These are phyloP conservation scores for Elaeidobius kamerunicus DNA, from an alignment of 2,888 invertebrate species.

Conservation along the genomic window DNA sequence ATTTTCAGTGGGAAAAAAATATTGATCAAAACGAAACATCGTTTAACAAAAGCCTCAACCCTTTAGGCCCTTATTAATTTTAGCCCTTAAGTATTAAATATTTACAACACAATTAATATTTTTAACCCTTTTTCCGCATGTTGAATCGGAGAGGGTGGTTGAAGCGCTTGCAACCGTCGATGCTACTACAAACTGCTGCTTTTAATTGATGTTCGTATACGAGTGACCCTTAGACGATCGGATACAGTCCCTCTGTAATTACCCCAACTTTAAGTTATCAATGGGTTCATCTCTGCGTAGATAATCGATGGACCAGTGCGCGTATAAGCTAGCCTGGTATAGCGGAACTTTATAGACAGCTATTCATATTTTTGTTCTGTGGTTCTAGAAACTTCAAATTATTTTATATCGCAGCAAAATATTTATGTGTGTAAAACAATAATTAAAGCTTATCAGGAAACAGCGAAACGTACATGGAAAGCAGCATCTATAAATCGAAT, in stretches of 20 bases:
- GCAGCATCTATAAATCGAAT: background rate
- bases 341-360: too few species aligned
- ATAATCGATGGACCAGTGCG: conserved; percentile 7
- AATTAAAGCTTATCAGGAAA: too few species aligned
- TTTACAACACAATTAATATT: background rate
- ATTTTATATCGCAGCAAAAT: too few species aligned
- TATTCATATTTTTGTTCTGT: too few species aligned
- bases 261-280: conserved; percentile 17
- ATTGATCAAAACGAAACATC: too few species aligned
- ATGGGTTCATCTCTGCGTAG: conserved; percentile 14
- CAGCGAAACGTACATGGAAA: background rate
- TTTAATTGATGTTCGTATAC: conserved; percentile 15
- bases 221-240: conserved; percentile 12
- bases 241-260: conserved; percentile 16
- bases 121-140: background rate
- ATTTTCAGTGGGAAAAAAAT: too few species aligned
- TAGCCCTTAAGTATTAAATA: background rate
- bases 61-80: too few species aligned
- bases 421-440: too few species aligned
- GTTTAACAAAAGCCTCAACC: too few species aligned
- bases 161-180: conserved; percentile 17
- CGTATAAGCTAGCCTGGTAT: background rate
- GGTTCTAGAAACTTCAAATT: too few species aligned
- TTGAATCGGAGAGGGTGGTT: conserved; percentile 15
- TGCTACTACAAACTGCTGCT: conserved; percentile 22